These are phyloP conservation scores for Proteles cristata DNA, from an alignment of 2,113 vertebrate genomes.

Conservation along the genomic window DNA sequence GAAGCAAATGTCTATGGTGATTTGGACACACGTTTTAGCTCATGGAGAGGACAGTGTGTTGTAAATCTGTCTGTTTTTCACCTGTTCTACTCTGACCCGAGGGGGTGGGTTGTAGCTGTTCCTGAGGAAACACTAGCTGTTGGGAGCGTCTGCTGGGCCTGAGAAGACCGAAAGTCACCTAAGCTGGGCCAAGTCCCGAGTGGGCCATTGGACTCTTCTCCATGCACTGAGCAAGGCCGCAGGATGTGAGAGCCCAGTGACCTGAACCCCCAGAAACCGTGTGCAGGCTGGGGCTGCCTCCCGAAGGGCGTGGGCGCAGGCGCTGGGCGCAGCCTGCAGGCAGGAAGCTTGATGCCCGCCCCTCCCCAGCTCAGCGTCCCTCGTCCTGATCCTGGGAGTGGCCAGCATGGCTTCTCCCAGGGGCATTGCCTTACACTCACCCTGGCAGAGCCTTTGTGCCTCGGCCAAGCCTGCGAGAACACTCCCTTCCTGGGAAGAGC, in stretches of 20 bases:
- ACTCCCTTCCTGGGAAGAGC: not conserved
- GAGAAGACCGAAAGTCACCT: not conserved
- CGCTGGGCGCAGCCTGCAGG: not conserved
- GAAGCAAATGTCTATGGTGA: not conserved
- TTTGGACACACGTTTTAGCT: no score
- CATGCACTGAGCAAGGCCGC: not conserved
- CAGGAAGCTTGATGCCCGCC: fast-evolving
- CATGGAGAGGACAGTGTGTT: not conserved
- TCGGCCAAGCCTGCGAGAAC: not conserved
- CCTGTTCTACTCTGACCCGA: no score
- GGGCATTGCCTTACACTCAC: not conserved
- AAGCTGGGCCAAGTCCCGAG: not conserved
- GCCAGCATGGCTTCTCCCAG: not conserved
- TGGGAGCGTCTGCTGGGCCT: not conserved
- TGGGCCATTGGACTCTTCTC: not conserved
- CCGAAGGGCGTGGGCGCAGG: no score
- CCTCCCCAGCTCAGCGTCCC: not conserved
- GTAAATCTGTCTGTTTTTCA: not conserved
- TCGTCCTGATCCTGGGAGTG: not conserved
- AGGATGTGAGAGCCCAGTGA: not conserved
- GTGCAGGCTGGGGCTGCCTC: not conserved
- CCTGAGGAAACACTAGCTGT: not conserved
- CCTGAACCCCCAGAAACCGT: not conserved
- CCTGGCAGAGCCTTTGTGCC: not conserved
- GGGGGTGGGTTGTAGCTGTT: not conserved